Evolutionary conservation across 2,113 vertebrate genomes (phyloP).

Genomic region (Chinchilla lanigera): DNA sequence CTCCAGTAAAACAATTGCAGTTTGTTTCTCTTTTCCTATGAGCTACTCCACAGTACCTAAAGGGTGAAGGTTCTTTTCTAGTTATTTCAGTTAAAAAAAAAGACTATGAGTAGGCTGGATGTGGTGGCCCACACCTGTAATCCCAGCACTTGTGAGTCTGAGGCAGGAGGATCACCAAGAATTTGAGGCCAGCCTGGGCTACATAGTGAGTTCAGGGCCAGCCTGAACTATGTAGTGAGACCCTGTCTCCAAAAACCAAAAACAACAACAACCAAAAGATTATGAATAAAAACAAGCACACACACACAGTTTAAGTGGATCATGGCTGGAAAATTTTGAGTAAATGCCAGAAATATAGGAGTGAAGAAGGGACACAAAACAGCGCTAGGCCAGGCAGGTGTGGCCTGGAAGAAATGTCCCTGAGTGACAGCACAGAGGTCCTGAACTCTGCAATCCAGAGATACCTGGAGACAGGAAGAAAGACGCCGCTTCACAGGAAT

Average conservation of each 20-base stretch:
- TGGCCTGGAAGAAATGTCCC: neutral
- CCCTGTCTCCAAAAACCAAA: neutral
- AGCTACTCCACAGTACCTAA: neutral
- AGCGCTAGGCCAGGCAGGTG: neutral
- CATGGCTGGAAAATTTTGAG: neutral
- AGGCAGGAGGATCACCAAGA: neutral
- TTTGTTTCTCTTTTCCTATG: conserved; percentile 36
- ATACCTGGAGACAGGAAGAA: neutral
- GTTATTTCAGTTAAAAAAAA: conserved; percentile 28
- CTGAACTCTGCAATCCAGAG: neutral
- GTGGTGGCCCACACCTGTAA: too few relatives aligned
- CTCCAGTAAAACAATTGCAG: neutral
- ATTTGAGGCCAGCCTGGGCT: neutral
- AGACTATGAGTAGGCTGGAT: neutral
- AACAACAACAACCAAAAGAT: neutral
- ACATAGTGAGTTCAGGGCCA: too few relatives aligned
- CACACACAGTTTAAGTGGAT: neutral
- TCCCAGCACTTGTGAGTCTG: neutral
- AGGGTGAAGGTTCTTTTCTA: neutral
- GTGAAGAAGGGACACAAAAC: neutral
- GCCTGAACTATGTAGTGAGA: neutral
- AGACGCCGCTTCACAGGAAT: neutral
- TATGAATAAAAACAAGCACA: neutral
- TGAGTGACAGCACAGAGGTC: neutral
- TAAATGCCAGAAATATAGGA: neutral